Percentiles rank a stretch among this genome's conserved stretches.
phyloP scores from a whole-genome alignment of 1,140 invertebrate species.

The Ostrea edulis region DNA sequence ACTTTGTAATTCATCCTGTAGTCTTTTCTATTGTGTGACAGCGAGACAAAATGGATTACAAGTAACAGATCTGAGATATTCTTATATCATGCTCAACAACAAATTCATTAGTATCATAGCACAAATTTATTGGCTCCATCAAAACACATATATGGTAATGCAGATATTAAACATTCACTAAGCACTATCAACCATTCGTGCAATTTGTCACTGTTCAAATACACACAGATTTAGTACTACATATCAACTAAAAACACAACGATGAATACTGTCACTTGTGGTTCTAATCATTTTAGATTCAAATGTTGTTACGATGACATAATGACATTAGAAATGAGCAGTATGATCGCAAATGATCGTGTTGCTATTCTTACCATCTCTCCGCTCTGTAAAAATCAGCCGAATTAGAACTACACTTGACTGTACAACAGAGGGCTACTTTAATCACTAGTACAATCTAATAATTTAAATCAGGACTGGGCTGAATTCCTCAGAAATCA shows the following conservation, averaged over 20 bases:
- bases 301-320: background rate
- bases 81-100: no score
- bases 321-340: background rate
- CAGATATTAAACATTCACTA: background rate
- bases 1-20: no score
- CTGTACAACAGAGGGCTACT: background rate
- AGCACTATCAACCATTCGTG: background rate
- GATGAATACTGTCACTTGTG: background rate
- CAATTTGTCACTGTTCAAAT: background rate
- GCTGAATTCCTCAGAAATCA: no score
- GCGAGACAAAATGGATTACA: no score
- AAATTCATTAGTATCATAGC: no score
- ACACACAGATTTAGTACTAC: background rate
- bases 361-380: conserved; percentile 5
- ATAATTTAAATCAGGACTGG: no score
- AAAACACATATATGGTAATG: background rate
- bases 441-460: background rate
- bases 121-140: no score
- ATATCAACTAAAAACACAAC: background rate
- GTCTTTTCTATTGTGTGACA: no score
- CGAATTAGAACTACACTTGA: background rate
- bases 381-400: conserved; percentile 2
- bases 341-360: background rate
- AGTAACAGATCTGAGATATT: no score
- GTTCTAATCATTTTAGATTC: background rate